Conservation (phyloP, 2,888 invertebrate species). For the Chrysomela aeneicollis region DNA sequence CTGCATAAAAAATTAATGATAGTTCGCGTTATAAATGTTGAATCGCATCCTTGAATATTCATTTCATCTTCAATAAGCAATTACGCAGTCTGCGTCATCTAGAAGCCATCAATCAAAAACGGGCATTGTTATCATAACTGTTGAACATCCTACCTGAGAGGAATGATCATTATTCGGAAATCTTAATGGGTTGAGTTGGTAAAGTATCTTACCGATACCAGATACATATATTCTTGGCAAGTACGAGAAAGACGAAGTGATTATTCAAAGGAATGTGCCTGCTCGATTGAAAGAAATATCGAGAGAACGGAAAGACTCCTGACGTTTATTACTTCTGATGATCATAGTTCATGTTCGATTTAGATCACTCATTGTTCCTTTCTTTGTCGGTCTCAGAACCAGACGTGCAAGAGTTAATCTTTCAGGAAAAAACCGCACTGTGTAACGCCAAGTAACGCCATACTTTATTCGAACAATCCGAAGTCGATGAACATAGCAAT, state of each 20-base stretch:
- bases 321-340: background rate
- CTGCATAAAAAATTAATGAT: no score
- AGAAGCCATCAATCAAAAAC: no score
- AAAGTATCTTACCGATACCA: background rate
- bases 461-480: constrained; percentile 6
- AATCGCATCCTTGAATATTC: no score
- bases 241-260: background rate
- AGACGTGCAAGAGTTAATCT: background rate
- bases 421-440: background rate
- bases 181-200: no score
- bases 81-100: no score
- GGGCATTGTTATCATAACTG: no score
- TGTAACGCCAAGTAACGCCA: background rate
- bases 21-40: no score
- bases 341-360: constrained; percentile 4
- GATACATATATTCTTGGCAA: background rate
- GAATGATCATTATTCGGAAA: no score
- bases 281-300: background rate
- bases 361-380: background rate
- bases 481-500: constrained; percentile 30
- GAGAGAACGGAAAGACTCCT: background rate
- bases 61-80: no score
- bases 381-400: constrained; percentile 4
- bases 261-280: background rate
- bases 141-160: no score